Evolutionary conservation across 64 coral and sea anemone species (phyloP).

Genomic region (Astreopora myriophthalma): DNA sequence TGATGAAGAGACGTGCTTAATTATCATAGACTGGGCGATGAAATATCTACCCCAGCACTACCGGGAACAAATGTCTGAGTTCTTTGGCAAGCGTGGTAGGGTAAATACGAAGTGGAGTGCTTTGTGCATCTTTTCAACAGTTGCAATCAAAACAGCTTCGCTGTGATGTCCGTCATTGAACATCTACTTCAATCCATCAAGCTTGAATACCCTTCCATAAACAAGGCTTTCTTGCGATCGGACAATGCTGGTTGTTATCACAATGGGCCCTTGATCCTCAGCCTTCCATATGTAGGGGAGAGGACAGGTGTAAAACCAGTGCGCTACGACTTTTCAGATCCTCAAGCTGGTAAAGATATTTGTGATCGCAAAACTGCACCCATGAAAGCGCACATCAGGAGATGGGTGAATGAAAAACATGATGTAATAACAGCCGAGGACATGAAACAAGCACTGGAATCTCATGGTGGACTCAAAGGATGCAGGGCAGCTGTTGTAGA

Average conservation of each 20-base stretch:
- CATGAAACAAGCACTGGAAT: not conserved
- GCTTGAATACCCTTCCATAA: slow-evolving; percentile 51
- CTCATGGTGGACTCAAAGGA: too few species aligned
- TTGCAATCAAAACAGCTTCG: slow-evolving; percentile 61
- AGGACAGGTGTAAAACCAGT: too few species aligned
- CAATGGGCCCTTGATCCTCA: too few species aligned
- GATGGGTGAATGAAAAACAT: too few species aligned
- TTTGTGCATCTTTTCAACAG: slow-evolving; percentile 66
- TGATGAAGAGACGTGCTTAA: too few species aligned
- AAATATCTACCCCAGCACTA: slow-evolving; percentile 54
- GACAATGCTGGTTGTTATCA: slow-evolving; percentile 55
- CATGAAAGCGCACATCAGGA: too few species aligned
- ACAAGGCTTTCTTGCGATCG: slow-evolving; percentile 26
- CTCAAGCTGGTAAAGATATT: not conserved
- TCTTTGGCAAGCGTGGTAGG: slow-evolving; percentile 72
- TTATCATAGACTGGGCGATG: too few species aligned
- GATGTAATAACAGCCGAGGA: not conserved
- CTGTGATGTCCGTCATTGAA: slow-evolving; percentile 63
- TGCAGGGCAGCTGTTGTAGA: too few species aligned
- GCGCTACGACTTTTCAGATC: not conserved
- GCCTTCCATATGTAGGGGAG: too few species aligned
- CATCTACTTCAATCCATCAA: slow-evolving; percentile 60
- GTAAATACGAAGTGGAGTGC: slow-evolving; percentile 63
- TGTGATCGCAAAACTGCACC: too few species aligned
- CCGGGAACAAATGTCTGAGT: slow-evolving; percentile 61